Base-by-base conservation (phyloP, 2,888 invertebrate species). In the Pyrrhosoma nymphula region DNA sequence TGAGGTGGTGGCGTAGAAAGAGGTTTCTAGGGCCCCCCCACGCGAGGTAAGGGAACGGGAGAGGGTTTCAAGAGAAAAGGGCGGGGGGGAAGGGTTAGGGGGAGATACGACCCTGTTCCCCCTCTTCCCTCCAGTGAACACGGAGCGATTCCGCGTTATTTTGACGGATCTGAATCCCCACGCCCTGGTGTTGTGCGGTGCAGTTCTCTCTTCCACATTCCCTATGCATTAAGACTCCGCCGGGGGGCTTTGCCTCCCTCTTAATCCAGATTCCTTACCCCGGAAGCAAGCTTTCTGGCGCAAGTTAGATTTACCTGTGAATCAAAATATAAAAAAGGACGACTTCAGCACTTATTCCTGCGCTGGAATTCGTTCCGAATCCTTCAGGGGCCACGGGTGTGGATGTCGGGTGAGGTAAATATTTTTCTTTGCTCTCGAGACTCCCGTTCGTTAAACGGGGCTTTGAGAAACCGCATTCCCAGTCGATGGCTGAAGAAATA, bases 171-270 rank as follows among this genome's bases (percentile, higher is more conserved):
- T 14, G n/a, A 69, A 69, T 69, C 69, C n/a, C 69, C n/a, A 47
- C 47, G 47, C 47, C 47, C n/a, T 26, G n/a, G 6, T 60, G 60
- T 26, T 12, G n/a, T n/a, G 26, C 16, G 35, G 30, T 82, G 82
- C 82, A 35, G 82, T 82, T 1, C 12, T 69, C 30, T 35, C 20
- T 26, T 35, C 82, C 35, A 20, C 60, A 82, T 82, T 14, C 14
- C 82, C 82, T 82, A 82, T 82, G 82, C 82, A 82, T 82, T 35
- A 82, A 82, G 82, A 35, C 30, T 82, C 82, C n/a, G 69, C n/a
- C 56, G 16, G 63, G 69, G 18, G 82, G 82, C 0, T 14, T 1
- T 60, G 20, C 60, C 20, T 1, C 10, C 82, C 82, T 82, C 60
- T 82, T 82, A 82, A 82, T 82, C 82, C 35, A 35, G 35, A 82